Evolutionary conservation across 2,888 invertebrate species (phyloP), one percentile per base, ranked within the genome.

Genomic region (Eretmocerus hayati): DNA sequence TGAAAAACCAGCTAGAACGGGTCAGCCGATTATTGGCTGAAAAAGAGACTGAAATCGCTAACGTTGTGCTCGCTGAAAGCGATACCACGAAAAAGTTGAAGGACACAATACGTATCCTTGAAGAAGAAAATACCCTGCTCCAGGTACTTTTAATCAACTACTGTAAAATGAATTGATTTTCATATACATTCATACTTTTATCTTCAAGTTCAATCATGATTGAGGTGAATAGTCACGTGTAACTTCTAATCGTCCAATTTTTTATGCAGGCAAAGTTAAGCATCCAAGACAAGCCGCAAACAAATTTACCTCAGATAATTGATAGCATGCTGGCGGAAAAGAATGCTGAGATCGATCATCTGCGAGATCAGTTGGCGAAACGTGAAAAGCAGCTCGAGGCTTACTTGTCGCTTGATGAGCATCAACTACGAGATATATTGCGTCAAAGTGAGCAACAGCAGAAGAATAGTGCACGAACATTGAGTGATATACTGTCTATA

Each of bases 401-500:
- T 1, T 77, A 74, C 52, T 65, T 78, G 64, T 80, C 81, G 22
- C 66, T 81, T 42, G 79, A 81, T 43, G 78, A 78, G 39, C 75
- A 75, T 5, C 75, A 79, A 53, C 64, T 78, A 43, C 74, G 73
- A 43, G 67, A 71, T 6, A 63, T 78, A 8, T 52, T 62, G 16
- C 67, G 64, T 20, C 48, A 56, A 6, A 80, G 77, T 19, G 55
- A 56, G 3, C 63, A 73, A 1, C 13, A 6, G 22, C 39, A 22
- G n/a, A 84, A 83, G 66, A 75, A 76, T 46, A 83, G 84, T 40
- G 85, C 81, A 0, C 76, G 85, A 33, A 85, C 85, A 0, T 72
- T 85, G 5, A 84, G 84, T 62, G 85, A 85, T 58, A 81, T 86
- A 49, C 75, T 85, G 1, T 85, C 85, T 1, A 81, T 86, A 64